phyloP scores from a whole-genome alignment of 2,797 vertebrate genomes.

The Hipposideros larvatus region DNA sequence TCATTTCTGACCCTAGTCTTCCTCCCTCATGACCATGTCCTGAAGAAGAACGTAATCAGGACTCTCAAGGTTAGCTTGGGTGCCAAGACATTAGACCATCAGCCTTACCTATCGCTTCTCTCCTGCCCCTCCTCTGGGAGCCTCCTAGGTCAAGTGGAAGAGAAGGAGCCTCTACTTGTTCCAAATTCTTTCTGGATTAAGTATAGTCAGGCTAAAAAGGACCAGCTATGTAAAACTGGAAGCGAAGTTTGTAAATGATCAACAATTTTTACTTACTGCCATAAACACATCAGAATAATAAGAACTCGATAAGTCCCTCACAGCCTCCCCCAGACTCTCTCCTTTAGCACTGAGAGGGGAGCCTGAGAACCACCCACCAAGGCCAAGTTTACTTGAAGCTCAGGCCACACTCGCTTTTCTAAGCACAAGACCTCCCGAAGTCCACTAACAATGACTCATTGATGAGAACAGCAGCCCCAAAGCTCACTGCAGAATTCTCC shows the following conservation, averaged over 20 bases:
- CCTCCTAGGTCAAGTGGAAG: neutral
- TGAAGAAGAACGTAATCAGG: neutral
- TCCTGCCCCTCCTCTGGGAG: neutral
- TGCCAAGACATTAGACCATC: neutral
- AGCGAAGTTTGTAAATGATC: conserved; percentile 3
- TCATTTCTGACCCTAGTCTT: neutral
- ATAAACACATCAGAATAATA: conserved; percentile 59
- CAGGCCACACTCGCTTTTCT: neutral
- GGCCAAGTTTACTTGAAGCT: neutral
- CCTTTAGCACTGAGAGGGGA: neutral
- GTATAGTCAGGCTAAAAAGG: neutral
- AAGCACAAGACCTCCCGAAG: neutral
- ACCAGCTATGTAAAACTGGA: neutral
- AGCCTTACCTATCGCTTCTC: neutral
- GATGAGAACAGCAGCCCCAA: neutral
- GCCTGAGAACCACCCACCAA: neutral
- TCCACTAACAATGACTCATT: neutral
- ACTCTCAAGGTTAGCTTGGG: neutral
- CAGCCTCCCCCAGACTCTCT: neutral
- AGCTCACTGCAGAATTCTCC: neutral
- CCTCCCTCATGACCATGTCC: neutral
- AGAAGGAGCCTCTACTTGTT: neutral
- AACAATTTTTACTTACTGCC: conserved; percentile 28
- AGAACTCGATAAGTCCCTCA: conserved; percentile 30
- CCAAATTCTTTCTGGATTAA: conserved; percentile 6